Percentiles rank a stretch among this genome's conserved stretches.
These are phyloP conservation scores for Trichopoda pennipes DNA, from an alignment of 2,888 invertebrate species.

Conservation along the genomic window DNA sequence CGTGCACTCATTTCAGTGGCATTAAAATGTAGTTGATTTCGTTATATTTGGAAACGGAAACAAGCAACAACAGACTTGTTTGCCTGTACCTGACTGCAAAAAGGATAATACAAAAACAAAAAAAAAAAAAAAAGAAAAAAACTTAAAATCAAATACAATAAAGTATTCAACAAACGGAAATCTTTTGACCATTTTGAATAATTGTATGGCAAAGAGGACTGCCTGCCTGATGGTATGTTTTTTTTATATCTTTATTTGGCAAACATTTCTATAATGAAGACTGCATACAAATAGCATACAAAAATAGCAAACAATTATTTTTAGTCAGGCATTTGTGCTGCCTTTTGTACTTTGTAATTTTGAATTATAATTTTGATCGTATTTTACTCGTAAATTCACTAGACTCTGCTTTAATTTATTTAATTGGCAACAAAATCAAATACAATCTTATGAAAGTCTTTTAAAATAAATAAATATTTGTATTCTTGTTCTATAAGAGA, in stretches of 20 bases:
- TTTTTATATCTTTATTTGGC: constrained; percentile 10
- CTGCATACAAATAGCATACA: background rate
- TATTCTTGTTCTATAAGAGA: too few relatives aligned
- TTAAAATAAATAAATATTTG: too few relatives aligned
- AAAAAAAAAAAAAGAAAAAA: too few relatives aligned
- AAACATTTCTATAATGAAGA: background rate
- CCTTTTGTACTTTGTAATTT: background rate
- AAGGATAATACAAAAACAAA: background rate
- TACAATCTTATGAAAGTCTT: constrained; percentile 6
- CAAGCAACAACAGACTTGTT: constrained; percentile 48
- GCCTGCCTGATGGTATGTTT: background rate
- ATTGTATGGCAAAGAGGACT: constrained; percentile 46
- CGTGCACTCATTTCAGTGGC: background rate
- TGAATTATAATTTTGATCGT: background rate
- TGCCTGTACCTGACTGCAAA: constrained; percentile 2
- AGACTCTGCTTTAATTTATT: background rate
- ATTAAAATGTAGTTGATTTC: background rate
- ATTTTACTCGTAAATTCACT: background rate
- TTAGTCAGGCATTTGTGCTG: background rate
- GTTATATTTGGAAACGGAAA: constrained; percentile 50
- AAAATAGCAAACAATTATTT: background rate
- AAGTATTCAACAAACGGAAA: constrained; percentile 61
- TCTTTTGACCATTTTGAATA: constrained; percentile 68
- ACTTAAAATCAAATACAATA: constrained; percentile 31
- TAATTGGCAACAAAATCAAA: constrained; percentile 6